phyloP scores from a whole-genome alignment of 1,140 invertebrate species.

The Aethina tumida region DNA sequence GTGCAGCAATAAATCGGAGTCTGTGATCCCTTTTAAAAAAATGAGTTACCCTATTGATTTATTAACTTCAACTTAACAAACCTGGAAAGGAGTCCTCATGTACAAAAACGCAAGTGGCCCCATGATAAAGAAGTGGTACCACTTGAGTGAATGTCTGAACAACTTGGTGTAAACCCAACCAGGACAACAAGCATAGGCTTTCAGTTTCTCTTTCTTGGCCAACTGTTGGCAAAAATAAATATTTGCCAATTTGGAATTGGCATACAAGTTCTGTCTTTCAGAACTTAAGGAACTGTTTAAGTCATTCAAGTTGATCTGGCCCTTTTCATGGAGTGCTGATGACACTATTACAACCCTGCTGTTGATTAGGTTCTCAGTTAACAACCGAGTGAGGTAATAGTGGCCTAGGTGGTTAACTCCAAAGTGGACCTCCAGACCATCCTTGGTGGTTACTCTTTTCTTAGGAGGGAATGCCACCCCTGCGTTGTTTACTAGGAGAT shows the following conservation, averaged over 20 bases:
- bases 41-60: neutral
- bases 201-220: slow-evolving; percentile 43
- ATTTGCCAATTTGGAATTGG: slow-evolving; percentile 72
- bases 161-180: slow-evolving; percentile 75
- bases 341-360: slow-evolving; percentile 50
- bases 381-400: slow-evolving; percentile 72
- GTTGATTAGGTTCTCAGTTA: slow-evolving; percentile 54
- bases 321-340: slow-evolving; percentile 43
- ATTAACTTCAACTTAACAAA: slow-evolving; percentile 33
- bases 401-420: slow-evolving; percentile 74
- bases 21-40: slow-evolving; percentile 52
- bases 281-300: slow-evolving; percentile 46
- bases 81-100: slow-evolving; percentile 62
- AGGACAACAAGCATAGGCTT: slow-evolving; percentile 67
- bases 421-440: slow-evolving; percentile 78
- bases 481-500: slow-evolving; percentile 72
- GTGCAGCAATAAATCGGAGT: slow-evolving; percentile 67
- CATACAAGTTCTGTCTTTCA: slow-evolving; percentile 53
- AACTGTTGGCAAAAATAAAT: slow-evolving; percentile 57
- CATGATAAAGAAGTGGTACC: slow-evolving; percentile 61
- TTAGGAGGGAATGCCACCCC: slow-evolving; percentile 49
- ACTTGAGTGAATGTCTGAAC: slow-evolving; percentile 55
- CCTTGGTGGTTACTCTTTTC: slow-evolving; percentile 48
- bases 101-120: slow-evolving; percentile 58
- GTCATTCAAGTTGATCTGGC: slow-evolving; percentile 62